phyloP scores from a whole-genome alignment of 1,140 invertebrate genomes.

The Stenopsyche tienmushanensis region DNA sequence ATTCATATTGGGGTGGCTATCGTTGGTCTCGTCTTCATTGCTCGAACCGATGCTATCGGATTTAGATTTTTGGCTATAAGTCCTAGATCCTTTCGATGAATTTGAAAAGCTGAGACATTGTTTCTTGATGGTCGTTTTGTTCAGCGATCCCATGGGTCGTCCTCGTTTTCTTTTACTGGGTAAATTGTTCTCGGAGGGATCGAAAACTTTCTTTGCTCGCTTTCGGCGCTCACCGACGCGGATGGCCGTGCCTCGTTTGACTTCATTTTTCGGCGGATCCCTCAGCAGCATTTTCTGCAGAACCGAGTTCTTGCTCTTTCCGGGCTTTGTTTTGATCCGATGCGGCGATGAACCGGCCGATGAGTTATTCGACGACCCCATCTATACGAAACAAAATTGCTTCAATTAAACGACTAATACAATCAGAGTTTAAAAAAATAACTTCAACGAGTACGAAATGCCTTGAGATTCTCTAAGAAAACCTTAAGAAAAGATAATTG shows the following conservation, averaged over 20 bases:
- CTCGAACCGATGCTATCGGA: conserved; percentile 42
- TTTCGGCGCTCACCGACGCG: conserved; percentile 53
- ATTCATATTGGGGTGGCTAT: conserved; percentile 25
- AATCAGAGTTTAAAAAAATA: no score
- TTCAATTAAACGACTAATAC: no score
- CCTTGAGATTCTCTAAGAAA: no score
- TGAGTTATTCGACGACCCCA: conserved; percentile 55
- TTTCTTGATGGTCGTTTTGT: conserved; percentile 59
- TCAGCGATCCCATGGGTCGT: conserved; percentile 60
- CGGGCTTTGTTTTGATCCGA: conserved; percentile 48
- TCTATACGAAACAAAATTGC: no score
- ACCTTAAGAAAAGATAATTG: no score
- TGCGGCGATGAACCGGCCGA: conserved; percentile 54
- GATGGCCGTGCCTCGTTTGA: conserved; percentile 45
- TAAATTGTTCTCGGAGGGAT: conserved; percentile 75
- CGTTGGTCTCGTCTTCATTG: conserved; percentile 45
- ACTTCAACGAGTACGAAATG: no score
- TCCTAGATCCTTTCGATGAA: conserved; percentile 4
- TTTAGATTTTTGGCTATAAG: conserved; percentile 30
- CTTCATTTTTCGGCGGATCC: conserved; percentile 29
- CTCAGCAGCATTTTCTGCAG: conserved; percentile 44
- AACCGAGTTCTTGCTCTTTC: conserved; percentile 46
- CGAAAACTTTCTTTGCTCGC: conserved; percentile 73
- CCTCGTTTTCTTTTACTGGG: conserved; percentile 65
- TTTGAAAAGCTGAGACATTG: conserved; percentile 24